Evolutionary conservation across 2,113 vertebrate species (phyloP).

Genomic region (Diglossa brunneiventris): DNA sequence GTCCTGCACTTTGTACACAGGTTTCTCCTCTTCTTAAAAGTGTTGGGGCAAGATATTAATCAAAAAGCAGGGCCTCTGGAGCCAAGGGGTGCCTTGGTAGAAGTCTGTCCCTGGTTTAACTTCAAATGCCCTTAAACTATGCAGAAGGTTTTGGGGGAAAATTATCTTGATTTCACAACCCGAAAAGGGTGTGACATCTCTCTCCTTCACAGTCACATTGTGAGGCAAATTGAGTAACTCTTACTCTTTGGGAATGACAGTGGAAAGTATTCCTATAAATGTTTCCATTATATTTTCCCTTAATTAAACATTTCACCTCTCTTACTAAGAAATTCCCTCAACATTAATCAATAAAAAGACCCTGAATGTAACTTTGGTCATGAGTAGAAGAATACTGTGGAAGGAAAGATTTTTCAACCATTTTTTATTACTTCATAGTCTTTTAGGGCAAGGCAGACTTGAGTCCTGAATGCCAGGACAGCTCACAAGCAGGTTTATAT

Average conservation of each 20-base stretch:
- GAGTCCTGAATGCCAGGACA: not conserved
- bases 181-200: not conserved
- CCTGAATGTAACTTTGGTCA: not conserved
- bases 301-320: not conserved
- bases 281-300: not conserved
- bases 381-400: not conserved
- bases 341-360: not conserved
- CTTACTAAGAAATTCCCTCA: not conserved
- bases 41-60: not conserved
- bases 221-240: not conserved
- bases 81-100: not conserved
- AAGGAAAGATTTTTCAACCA: not conserved
- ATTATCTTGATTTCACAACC: not conserved
- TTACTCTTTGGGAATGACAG: not conserved
- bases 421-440: not conserved
- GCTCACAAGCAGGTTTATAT: not conserved
- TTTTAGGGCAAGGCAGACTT: not conserved
- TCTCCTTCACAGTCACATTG: not conserved
- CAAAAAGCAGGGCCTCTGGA: not conserved
- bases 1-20: not conserved
- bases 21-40: not conserved
- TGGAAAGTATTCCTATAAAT: slow-evolving; percentile 6
- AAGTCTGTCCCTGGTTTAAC: not conserved
- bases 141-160: not conserved
- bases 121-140: not conserved